These are phyloP conservation scores for Brachyistius frenatus DNA, from an alignment of 2,113 vertebrate species.

Conservation along the genomic window DNA sequence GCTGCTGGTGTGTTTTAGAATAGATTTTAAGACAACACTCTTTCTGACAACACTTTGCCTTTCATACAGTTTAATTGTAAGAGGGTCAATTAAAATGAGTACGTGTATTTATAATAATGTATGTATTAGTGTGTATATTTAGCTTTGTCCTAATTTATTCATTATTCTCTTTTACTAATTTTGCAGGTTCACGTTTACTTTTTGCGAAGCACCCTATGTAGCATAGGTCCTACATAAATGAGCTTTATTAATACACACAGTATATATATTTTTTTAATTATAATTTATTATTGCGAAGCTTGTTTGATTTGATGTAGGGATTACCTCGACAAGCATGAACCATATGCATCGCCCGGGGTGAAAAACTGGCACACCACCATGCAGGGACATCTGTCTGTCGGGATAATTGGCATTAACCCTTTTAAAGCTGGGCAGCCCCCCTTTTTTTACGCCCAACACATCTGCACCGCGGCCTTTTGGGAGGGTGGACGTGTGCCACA, in stretches of 20 bases:
- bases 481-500: background rate
- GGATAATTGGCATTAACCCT: conserved; percentile 79
- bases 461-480: conserved; percentile 25
- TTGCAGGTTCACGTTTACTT: no score
- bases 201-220: no score
- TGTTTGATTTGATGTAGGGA: conserved; percentile 31
- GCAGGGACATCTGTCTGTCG: conserved; percentile 60
- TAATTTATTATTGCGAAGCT: background rate
- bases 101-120: background rate
- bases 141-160: no score
- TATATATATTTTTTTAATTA: no score
- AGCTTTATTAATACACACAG: no score
- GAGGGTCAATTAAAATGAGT: background rate
- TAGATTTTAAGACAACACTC: no score
- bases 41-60: no score
- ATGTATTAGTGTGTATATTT: no score
- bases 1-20: no score
- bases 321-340: conserved; percentile 18
- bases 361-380: conserved; percentile 63
- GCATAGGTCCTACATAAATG: no score
- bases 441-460: conserved; percentile 60
- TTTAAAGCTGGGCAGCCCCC: conserved; percentile 60
- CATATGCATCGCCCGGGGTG: conserved; percentile 14
- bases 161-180: no score
- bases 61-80: background rate